Percentiles rank a stretch among this genome's conserved stretches.
Evolutionary conservation across 2,888 invertebrate species (phyloP).

Genomic region (Rhamphomyia laevipes): DNA sequence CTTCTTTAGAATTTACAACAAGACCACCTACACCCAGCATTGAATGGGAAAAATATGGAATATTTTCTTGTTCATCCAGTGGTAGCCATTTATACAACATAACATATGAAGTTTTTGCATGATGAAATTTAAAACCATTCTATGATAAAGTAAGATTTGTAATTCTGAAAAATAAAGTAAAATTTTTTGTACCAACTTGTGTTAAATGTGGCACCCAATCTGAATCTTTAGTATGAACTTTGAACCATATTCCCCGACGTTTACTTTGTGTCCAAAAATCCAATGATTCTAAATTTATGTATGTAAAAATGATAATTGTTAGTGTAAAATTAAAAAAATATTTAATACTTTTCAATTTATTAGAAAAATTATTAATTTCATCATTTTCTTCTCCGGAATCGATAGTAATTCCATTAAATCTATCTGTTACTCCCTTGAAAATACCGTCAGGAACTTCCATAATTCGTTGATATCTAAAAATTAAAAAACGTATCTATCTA

Average conservation of each 20-base stretch:
- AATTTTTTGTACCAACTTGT: conserved; percentile 43
- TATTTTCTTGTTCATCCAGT: conserved; percentile 43
- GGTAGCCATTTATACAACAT: conserved; percentile 76
- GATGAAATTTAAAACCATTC: conserved; percentile 78
- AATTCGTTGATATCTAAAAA: conserved; percentile 11
- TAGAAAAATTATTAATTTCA: conserved; percentile 36
- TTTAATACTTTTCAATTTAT: conserved; percentile 50
- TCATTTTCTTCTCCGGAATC: conserved; percentile 50
- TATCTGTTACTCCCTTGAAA: conserved; percentile 46
- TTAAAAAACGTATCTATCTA: too few relatives aligned
- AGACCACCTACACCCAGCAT: conserved; percentile 75
- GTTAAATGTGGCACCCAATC: conserved; percentile 65
- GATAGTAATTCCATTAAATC: conserved; percentile 63
- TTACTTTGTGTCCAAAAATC: conserved; percentile 51
- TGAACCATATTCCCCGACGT: conserved; percentile 70
- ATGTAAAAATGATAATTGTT: conserved; percentile 15
- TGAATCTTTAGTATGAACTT: conserved; percentile 55
- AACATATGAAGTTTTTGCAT: conserved; percentile 66
- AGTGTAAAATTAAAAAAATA: conserved; percentile 13
- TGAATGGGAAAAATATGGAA: conserved; percentile 73
- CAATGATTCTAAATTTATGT: conserved; percentile 54
- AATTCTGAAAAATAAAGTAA: conserved; percentile 6
- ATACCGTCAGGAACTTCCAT: conserved; percentile 28
- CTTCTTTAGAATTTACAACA: conserved; percentile 63
- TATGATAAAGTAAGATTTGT: conserved; percentile 23